These are phyloP conservation scores for Arenaria interpres DNA, from an alignment of 2,113 vertebrate genomes.

Conservation along the genomic window DNA sequence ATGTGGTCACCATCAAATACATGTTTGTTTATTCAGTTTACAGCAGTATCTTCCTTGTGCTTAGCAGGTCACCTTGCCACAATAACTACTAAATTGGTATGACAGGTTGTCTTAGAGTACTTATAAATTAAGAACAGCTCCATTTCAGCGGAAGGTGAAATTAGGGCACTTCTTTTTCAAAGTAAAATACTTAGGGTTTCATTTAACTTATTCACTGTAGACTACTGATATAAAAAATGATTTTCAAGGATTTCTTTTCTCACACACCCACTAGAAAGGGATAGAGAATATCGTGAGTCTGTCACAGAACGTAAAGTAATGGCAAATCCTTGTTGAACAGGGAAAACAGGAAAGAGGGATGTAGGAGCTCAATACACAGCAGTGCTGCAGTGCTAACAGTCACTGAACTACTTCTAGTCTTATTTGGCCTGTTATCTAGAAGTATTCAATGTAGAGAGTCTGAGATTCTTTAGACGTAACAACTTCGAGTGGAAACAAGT, in stretches of 20 bases:
- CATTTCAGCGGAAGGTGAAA: background rate
- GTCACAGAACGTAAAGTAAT: background rate
- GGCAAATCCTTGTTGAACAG: background rate
- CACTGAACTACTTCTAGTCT: background rate
- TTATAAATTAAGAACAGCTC: background rate
- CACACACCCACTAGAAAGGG: background rate
- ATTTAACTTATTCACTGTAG: background rate
- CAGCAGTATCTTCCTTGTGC: background rate
- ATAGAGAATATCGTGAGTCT: background rate
- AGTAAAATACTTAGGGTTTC: background rate
- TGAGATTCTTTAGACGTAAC: background rate
- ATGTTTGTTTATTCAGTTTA: background rate
- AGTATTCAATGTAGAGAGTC: background rate
- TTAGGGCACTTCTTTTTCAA: background rate
- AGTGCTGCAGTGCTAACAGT: background rate
- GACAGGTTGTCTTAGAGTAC: background rate
- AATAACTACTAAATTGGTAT: background rate
- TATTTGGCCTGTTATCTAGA: background rate
- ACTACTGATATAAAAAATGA: background rate
- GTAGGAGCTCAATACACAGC: background rate
- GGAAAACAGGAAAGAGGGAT: background rate
- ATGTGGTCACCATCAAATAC: background rate
- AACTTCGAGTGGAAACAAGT: constrained; percentile 16
- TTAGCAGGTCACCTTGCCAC: background rate
- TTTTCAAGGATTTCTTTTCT: background rate